Evolutionary conservation across 2,797 vertebrate genomes (phyloP), one percentile per base, ranked within the genome.

Genomic region (Mallotus villosus): DNA sequence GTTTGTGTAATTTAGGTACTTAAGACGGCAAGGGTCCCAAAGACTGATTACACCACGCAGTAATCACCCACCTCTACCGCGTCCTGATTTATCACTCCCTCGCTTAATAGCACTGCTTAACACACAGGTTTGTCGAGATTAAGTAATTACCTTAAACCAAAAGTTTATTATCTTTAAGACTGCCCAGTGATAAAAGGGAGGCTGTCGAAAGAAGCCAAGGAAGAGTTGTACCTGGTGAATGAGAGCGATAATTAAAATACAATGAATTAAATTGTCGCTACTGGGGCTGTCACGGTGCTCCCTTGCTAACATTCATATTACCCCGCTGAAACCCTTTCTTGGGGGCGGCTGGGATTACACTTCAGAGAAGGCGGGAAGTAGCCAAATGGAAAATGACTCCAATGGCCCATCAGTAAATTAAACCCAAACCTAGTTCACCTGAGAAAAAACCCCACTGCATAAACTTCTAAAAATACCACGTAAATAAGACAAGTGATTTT

Each of bases 71-170:
- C 85, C 88, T 29, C 27, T 4, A 91, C 87, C 78, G 89, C 59
- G 37, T 41, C 5, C 90, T 94, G 94, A 96, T 95, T 95, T 94
- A 96, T 95, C 84, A 81, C 74, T 75, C 78, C 82, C 79, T 86
- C 79, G 34, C 73, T 89, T 91, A 92, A 92, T 89, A 83, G 91
- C 87, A 78, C 91, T 90, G 90, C 87, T 90, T 88, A 90, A 92
- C 93, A 91, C 90, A 87, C 90, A 92, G 94, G 88, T 93, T 93
- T 94, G 91, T 89, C 89, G 88, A 92, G 93, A 94, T 94, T 90
- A 90, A 93, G 90, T 93, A 95, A 95, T 95, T 93, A 93, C 92
- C 87, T 93, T 91, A 17, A 88, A 91, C 71, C 93, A 89, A 84
- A 93, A 91, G 88, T 90, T 90, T 91, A 93, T 93, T 94, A 93